Evolutionary conservation across 2,888 invertebrate species (phyloP).

Genomic region (Lordiphosa andalusiaca): DNA sequence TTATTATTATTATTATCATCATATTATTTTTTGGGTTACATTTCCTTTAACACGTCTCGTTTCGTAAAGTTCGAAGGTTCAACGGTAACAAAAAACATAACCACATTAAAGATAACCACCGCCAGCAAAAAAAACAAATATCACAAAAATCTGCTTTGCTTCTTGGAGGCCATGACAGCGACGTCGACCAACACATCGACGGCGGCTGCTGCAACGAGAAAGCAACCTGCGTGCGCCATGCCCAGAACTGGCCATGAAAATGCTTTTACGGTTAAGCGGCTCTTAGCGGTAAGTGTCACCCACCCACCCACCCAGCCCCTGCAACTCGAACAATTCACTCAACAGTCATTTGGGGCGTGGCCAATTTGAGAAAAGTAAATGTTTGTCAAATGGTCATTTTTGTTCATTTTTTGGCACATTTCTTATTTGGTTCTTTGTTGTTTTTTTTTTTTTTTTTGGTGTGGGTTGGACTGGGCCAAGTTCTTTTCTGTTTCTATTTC

Average conservation of each 20-base stretch:
- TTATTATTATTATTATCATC: constrained; percentile 41
- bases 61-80: constrained; percentile 68
- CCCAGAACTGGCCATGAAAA: constrained; percentile 40
- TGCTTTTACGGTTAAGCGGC: constrained; percentile 74
- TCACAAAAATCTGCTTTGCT: too few relatives aligned
- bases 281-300: constrained; percentile 71
- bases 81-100: constrained; percentile 15
- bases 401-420: constrained; percentile 39
- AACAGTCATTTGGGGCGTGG: constrained; percentile 56
- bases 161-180: constrained; percentile 21
- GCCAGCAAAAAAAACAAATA: constrained; percentile 10
- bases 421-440: constrained; percentile 5
- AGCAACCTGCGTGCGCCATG: constrained; percentile 69
- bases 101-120: too few relatives aligned
- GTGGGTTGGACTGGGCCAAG: constrained; percentile 52
- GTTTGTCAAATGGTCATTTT: constrained; percentile 49
- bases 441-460: constrained; percentile 10
- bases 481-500: constrained; percentile 27
- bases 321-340: constrained; percentile 8
- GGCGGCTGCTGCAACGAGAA: constrained; percentile 48
- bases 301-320: constrained; percentile 12
- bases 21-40: constrained; percentile 47
- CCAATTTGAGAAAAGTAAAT: constrained; percentile 48
- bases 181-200: constrained; percentile 5
- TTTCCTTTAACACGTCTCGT: constrained; percentile 49